These are phyloP conservation scores for Pyxicephalus adspersus DNA, from an alignment of 2,113 vertebrate species.

Conservation along the genomic window DNA sequence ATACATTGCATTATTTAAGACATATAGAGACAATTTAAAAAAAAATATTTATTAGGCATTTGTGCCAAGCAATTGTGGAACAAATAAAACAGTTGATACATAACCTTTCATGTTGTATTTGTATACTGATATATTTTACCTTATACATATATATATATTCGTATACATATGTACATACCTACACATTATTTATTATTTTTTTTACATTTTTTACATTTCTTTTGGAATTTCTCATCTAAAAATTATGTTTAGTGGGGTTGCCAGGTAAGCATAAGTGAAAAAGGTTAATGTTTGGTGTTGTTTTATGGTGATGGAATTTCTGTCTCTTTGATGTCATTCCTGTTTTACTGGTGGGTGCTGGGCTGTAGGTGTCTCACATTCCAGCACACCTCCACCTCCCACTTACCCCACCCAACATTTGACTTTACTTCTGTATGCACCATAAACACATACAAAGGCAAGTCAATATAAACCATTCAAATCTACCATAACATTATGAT, in stretches of 20 bases:
- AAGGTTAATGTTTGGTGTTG: conserved; percentile 1
- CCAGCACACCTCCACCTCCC: neutral
- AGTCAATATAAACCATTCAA: neutral
- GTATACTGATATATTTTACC: no score
- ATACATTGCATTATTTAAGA: no score
- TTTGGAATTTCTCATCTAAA: neutral
- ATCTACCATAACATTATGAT: neutral
- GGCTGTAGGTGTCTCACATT: conserved; percentile 13
- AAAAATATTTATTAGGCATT: no score
- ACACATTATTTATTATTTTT: neutral
- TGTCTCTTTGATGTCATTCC: conserved; percentile 23
- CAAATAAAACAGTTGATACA: no score
- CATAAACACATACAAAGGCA: neutral
- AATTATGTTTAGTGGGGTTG: neutral
- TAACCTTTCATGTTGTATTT: no score
- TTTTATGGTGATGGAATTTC: neutral
- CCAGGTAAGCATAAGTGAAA: neutral
- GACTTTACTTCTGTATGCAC: neutral
- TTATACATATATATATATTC: no score
- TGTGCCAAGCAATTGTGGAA: no score
- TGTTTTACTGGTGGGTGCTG: conserved; percentile 31
- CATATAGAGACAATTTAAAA: no score
- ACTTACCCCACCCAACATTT: conserved; percentile 4
- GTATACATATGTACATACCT: neutral
- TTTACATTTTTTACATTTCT: neutral